phyloP scores from a whole-genome alignment of 2,797 vertebrate genomes.

The Chiroxiphia lanceolata region DNA sequence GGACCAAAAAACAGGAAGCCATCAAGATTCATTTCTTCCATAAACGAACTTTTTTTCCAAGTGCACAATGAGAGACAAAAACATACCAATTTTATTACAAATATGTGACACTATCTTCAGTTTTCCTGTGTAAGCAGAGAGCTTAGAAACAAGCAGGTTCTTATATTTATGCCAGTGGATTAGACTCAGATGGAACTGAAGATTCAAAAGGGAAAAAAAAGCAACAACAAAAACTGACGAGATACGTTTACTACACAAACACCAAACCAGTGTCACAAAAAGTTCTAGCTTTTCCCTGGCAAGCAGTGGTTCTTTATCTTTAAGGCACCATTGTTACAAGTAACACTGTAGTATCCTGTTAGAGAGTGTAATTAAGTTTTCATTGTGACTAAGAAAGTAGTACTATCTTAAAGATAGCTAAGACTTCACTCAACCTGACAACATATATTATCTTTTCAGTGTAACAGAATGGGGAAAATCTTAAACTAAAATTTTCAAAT shows the following conservation, averaged over 20 bases:
- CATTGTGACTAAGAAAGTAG: background rate
- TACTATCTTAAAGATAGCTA: background rate
- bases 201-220: background rate
- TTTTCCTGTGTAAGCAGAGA: background rate
- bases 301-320: background rate
- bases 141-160: background rate
- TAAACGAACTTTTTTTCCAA: background rate
- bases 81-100: background rate
- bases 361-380: background rate
- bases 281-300: accelerated
- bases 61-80: background rate
- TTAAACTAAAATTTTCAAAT: background rate
- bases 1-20: background rate
- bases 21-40: background rate
- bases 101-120: background rate
- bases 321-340: background rate
- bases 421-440: background rate
- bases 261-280: background rate
- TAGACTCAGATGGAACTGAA: background rate
- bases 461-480: background rate
- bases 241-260: background rate
- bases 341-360: background rate
- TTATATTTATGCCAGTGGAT: background rate
- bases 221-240: background rate
- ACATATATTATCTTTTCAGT: background rate